Evolutionary conservation across 2,888 invertebrate species (phyloP), one percentile per base, ranked within the genome.

Genomic region (Hofmannophila pseudospretella): DNA sequence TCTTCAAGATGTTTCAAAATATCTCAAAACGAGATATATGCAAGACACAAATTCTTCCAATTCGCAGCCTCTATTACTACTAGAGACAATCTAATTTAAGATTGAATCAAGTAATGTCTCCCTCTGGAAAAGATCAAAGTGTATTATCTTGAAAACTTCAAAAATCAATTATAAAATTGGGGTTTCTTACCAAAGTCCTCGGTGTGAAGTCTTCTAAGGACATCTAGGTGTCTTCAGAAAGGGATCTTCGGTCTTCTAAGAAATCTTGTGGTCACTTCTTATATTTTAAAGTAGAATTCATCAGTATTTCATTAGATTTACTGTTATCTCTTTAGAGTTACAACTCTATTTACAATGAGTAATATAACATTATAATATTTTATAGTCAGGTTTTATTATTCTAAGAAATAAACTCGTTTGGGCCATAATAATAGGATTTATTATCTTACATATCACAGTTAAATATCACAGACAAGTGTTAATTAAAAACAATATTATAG

Each of bases 71-170:
- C 34, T 29, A 28, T 34, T 36, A 38, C 37, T 38, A 25, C 12
- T 28, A 28, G 33, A 38, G 10, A 23, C 9, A 23, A n/a, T 23
- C n/a, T 2, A 22, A 20, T 22, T 20, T 28, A 39, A 36, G 42
- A 38, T 41, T 14, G 36, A 40, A 36, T 25, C 35, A 10, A 26
- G 37, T 26, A 28, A 14, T 42, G 34, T 34, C 41, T 45, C 63
- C 34, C 51, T 59, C 82, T 84, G 80, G 58, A 77, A 80, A 73
- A 82, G 85, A 85, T 47, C 85, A 85, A 82, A 84, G 79, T 30
- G 55, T 53, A 70, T 60, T 63, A 82, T 71, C 84, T 63, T 40
- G 76, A 72, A 82, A 37, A 49, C 27, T n/a, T 3, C 29, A 35
- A 41, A 25, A 41, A 47, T 38, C 41, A 45, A 50, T 36, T 34